Evolutionary conservation across 2,113 vertebrate genomes (phyloP).

Genomic region (Tyto alba): DNA sequence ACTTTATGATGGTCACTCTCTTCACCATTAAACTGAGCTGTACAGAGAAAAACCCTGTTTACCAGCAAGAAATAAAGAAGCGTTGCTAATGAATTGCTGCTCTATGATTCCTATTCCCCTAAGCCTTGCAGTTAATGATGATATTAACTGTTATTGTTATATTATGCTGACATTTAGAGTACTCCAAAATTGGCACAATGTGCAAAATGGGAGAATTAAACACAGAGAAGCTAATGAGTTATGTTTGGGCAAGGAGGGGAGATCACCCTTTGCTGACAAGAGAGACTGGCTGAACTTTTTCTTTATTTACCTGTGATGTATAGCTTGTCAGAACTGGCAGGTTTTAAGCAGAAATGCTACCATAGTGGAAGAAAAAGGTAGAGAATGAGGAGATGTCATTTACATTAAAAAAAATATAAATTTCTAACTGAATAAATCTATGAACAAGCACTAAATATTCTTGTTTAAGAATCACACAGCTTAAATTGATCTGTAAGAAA

Average conservation of each 20-base stretch:
- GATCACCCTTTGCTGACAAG: neutral
- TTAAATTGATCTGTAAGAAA: neutral
- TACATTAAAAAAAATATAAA: neutral
- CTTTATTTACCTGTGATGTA: neutral
- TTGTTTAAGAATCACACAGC: neutral
- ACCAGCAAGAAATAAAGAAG: neutral
- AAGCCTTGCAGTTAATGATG: constrained; percentile 29
- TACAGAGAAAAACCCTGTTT: neutral
- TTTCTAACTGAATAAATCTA: neutral
- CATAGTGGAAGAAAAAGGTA: neutral
- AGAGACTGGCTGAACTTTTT: neutral
- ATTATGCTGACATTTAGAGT: constrained; percentile 14
- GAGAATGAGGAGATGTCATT: neutral
- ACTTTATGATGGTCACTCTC: neutral
- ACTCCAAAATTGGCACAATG: neutral
- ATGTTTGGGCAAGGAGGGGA: neutral
- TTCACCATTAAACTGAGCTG: neutral
- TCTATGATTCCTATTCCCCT: constrained; percentile 7
- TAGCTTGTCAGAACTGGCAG: neutral
- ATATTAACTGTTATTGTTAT: neutral
- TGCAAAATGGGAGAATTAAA: constrained; percentile 7
- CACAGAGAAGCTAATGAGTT: neutral
- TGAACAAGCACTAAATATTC: neutral
- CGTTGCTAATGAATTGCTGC: neutral
- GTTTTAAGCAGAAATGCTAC: neutral